Evolutionary conservation across 2,888 invertebrate genomes (phyloP), one percentile per base, ranked within the genome.

Genomic region (Phyto melanocephala): DNA sequence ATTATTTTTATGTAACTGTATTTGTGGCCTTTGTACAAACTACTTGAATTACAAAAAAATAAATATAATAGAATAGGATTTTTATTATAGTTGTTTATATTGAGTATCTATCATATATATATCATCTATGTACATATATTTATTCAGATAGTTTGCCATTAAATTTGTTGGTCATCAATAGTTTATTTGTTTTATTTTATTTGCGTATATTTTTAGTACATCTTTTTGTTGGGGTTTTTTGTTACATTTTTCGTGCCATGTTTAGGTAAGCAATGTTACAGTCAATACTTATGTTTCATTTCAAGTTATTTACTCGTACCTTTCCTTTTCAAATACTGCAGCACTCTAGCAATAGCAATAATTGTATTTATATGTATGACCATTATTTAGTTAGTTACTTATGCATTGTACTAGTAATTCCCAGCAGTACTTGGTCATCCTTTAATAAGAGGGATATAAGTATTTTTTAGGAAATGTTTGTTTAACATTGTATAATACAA

Each of bases 241-340:
- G 11, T 24, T 50, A 13, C 1, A 4, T 40, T 10, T 52, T 52
- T 37, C 1, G 11, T n/a, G n/a, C n/a, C n/a, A n/a, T n/a, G 37
- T 15, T 17, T 60, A 22, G n/a, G 58, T 50, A 67, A 68, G 52
- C 60, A 68, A 68, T 37, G 76, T 52, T 52, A 76, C 76, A 33
- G 10, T 52, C 50, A 68, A 68, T 52, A 67, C 65, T 20, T 15
- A 37, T 58, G 17, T 60, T 60, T 28, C n/a, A 28, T 17, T 76
- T 24, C 24, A 22, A 67, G 67, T 76, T 60, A 47, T 76, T 65
- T 20, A 60, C 1, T 24, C 40, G 1, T 40, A 22, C n/a, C 24
- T 24, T 24, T 15, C n/a, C 60, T 60, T 40, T 60, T 60, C 24
- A 40, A 22, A 40, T 22, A 35, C 10, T 56, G 33, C 17, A 56